Evolutionary conservation across 2,888 invertebrate species (phyloP).

Genomic region (Microctonus brassicae): DNA sequence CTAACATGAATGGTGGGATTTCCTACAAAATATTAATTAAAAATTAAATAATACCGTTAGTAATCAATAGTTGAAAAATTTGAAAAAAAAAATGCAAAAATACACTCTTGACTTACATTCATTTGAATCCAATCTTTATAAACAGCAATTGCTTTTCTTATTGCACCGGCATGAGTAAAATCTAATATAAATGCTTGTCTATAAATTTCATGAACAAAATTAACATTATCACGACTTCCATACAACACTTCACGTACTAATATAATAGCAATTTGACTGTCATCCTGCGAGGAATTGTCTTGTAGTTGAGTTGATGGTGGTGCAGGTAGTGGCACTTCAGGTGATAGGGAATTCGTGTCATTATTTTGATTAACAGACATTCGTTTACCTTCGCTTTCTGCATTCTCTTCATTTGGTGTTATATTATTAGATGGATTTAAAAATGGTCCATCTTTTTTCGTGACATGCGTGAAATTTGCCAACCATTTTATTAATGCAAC

Average conservation of each 20-base stretch:
- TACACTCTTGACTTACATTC: slow-evolving; percentile 73
- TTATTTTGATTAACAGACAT: slow-evolving; percentile 68
- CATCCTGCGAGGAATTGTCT: slow-evolving; percentile 60
- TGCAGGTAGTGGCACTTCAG: slow-evolving; percentile 55
- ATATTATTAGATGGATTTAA: slow-evolving; percentile 61
- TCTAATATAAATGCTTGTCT: slow-evolving; percentile 93
- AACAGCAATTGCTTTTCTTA: slow-evolving; percentile 89
- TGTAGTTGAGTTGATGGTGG: slow-evolving; percentile 32
- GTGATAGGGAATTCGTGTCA: slow-evolving; percentile 60
- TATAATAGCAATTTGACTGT: slow-evolving; percentile 71
- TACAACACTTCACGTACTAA: slow-evolving; percentile 91
- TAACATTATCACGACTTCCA: slow-evolving; percentile 89
- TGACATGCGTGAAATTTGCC: slow-evolving; percentile 85
- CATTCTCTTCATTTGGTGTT: slow-evolving; percentile 67
- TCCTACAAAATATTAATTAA: slow-evolving; percentile 70
- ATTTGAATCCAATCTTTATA: slow-evolving; percentile 97
- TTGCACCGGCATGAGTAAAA: slow-evolving; percentile 89
- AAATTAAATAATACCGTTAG: not conserved
- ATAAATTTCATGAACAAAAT: slow-evolving; percentile 94
- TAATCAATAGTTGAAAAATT: not conserved
- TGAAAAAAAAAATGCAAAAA: not conserved
- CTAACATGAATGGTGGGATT: slow-evolving; percentile 85
- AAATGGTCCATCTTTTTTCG: slow-evolving; percentile 74
- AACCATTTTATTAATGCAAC: slow-evolving; percentile 93
- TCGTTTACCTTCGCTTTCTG: slow-evolving; percentile 66